Evolutionary conservation across 2,113 vertebrate species (phyloP).

Genomic region (Onychostoma macrolepis): DNA sequence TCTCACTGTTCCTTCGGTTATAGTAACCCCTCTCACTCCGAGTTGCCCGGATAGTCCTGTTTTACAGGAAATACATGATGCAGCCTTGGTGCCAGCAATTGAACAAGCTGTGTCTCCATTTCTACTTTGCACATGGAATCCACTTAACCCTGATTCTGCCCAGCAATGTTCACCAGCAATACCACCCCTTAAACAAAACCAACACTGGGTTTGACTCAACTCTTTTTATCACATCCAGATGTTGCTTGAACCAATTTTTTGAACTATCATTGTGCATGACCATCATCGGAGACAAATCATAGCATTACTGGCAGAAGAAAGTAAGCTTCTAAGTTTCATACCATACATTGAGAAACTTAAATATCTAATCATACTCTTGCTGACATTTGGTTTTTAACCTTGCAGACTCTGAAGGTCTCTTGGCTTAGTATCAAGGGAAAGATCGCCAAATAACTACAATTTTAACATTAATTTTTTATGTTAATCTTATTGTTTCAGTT

Average conservation of each 20-base stretch:
- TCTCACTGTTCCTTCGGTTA: slow-evolving; percentile 78
- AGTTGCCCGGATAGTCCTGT: slow-evolving; percentile 53
- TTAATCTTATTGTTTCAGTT: not conserved
- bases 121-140: slow-evolving; percentile 74
- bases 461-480: slow-evolving; percentile 23
- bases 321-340: not conserved
- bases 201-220: slow-evolving; percentile 85
- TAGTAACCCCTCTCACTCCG: slow-evolving; percentile 79
- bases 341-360: not conserved
- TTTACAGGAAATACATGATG: slow-evolving; percentile 52
- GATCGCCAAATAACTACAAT: not conserved
- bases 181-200: slow-evolving; percentile 76
- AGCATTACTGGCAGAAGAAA: not conserved
- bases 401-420: not conserved
- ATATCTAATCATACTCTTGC: not conserved
- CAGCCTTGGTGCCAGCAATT: slow-evolving; percentile 62
- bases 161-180: slow-evolving; percentile 74
- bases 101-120: slow-evolving; percentile 47
- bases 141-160: slow-evolving; percentile 74
- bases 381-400: not conserved
- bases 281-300: not conserved
- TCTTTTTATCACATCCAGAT: slow-evolving; percentile 9
- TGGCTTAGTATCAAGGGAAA: not conserved
- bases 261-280: not conserved
- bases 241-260: not conserved